Evolutionary conservation across 1,140 invertebrate species (phyloP), one percentile per base, ranked within the genome.

Genomic region (Centruroides vittatus): DNA sequence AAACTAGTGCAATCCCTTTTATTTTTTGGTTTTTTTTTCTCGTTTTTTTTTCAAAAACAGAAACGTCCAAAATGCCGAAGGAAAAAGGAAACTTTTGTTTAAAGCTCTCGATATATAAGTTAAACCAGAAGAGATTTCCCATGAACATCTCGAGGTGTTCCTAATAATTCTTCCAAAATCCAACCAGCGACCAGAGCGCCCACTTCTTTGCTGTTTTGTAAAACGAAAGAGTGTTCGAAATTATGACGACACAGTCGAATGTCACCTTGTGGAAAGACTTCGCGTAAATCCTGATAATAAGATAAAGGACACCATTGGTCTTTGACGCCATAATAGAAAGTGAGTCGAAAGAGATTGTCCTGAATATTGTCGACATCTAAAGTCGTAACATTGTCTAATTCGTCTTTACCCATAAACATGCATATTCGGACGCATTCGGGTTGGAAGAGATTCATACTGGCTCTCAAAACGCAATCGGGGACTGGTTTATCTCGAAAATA

Each of bases 221-320:
- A 69, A 9, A 90, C 85, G 78, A 89, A 93, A 3, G 85, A 80
- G 73, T 93, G 89, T 35, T 79, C 72, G 68, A 82, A 81, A 13
- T 80, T 78, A 57, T 80, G 71, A n/a, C 77, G 75, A 68, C 84
- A 85, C 12, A 89, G 67, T 61, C 80, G 70, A 11, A 84, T 79
- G 63, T 86, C 78, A 8, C 81, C 71, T 58, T 80, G 68, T 1
- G 85, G 84, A 68, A 84, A 78, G 36, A 74, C 74, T 12, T 70
- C 62, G 61, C 77, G 78, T 47, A 91, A 71, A 52, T 83, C 75
- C 35, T 80, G 69, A 67, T 79, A 87, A 69, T 82, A 86, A 57
- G 76, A 70, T 3, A 79, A 62, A 0, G 88, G 88, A 60, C 82
- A 82, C 89, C 89, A 93, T 1, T 78, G 76, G 71, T 92, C 89